Evolutionary conservation across 1,140 invertebrate genomes (phyloP).

Genomic region (Paramacrobiotus metropolitanus): DNA sequence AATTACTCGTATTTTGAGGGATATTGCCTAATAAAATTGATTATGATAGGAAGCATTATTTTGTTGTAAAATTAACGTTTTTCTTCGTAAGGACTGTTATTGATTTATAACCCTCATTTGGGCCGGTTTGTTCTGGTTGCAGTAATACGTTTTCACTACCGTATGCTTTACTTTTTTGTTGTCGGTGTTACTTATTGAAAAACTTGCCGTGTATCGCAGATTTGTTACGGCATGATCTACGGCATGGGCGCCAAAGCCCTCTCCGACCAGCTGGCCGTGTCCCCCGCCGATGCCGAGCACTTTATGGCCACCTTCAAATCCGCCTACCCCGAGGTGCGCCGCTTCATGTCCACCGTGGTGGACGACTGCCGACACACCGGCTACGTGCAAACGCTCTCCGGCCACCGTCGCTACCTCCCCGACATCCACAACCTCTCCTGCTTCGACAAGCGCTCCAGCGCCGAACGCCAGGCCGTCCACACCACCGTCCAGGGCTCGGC

Average conservation of each 20-base stretch:
- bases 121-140: too few relatives aligned
- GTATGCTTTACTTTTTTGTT: too few relatives aligned
- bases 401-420: constrained; percentile 49
- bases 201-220: too few relatives aligned
- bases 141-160: too few relatives aligned
- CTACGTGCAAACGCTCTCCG: constrained; percentile 56
- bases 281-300: constrained; percentile 46
- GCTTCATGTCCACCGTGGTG: constrained; percentile 39
- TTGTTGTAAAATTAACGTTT: too few relatives aligned
- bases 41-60: too few relatives aligned
- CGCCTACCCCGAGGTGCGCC: constrained; percentile 41
- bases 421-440: constrained; percentile 37
- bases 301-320: constrained; percentile 60
- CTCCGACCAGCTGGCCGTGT: constrained; percentile 51
- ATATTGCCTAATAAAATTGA: too few relatives aligned
- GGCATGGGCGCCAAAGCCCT: constrained; percentile 75
- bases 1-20: too few relatives aligned
- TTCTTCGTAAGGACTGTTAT: too few relatives aligned
- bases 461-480: constrained; percentile 85
- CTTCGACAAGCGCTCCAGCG: constrained; percentile 38
- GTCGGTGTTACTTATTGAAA: too few relatives aligned
- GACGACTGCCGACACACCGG: constrained; percentile 42
- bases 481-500: constrained; percentile 84
- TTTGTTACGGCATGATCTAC: constrained; percentile 92
- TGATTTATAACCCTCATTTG: too few relatives aligned